These are phyloP conservation scores for Drosophila ercepeae DNA, from an alignment of 1,140 invertebrate species.

Conservation along the genomic window DNA sequence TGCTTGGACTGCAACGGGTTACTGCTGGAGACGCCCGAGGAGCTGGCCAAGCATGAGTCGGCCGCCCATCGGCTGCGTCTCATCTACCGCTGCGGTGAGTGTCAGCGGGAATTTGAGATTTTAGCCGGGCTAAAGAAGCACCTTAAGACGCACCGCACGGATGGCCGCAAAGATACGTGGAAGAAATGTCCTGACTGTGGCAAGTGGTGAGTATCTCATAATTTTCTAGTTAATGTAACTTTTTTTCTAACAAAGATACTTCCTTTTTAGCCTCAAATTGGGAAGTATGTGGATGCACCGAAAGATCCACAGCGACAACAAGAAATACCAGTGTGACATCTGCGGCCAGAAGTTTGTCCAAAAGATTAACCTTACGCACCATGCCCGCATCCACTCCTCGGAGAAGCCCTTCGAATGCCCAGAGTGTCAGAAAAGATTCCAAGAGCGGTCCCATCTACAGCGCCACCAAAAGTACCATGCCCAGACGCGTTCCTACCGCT, in stretches of 20 bases:
- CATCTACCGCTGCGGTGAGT: slow-evolving; percentile 70
- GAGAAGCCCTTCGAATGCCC: slow-evolving; percentile 87
- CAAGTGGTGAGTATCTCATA: slow-evolving; percentile 83
- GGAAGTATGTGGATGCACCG: slow-evolving; percentile 85
- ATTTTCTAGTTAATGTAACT: not conserved
- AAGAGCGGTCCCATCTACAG: slow-evolving; percentile 84
- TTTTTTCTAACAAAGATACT: not conserved
- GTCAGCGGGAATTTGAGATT: slow-evolving; percentile 72
- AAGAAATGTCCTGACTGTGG: slow-evolving; percentile 85
- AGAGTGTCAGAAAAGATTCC: slow-evolving; percentile 85
- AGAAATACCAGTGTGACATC: slow-evolving; percentile 84
- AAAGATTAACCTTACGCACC: slow-evolving; percentile 85
- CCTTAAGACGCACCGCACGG: slow-evolving; percentile 74
- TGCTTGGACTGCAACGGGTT: slow-evolving; percentile 75
- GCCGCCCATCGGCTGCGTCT: slow-evolving; percentile 65
- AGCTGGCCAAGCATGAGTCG: slow-evolving; percentile 61
- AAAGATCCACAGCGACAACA: slow-evolving; percentile 84
- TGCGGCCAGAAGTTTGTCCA: slow-evolving; percentile 85
- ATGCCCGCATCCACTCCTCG: slow-evolving; percentile 85
- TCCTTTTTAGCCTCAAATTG: slow-evolving; percentile 83
- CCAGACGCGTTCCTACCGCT: slow-evolving; percentile 84
- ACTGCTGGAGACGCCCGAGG: slow-evolving; percentile 59
- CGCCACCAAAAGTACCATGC: slow-evolving; percentile 85
- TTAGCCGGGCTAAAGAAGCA: slow-evolving; percentile 75
- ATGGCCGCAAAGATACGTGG: slow-evolving; percentile 75